Evolutionary conservation across 2,113 vertebrate genomes (phyloP).

Genomic region (Eurystomus gularis): DNA sequence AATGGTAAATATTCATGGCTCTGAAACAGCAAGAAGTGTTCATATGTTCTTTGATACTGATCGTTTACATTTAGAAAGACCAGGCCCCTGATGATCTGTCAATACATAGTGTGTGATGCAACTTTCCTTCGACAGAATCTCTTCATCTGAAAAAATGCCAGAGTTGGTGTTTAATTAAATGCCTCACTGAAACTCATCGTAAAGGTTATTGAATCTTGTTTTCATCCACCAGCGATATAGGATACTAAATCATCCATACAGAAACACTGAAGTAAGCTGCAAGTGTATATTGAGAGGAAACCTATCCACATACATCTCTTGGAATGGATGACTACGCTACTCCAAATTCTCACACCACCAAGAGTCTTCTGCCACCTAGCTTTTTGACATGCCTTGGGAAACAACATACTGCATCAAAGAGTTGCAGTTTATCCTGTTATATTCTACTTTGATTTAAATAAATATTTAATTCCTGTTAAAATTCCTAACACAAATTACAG

Average conservation of each 20-base stretch:
- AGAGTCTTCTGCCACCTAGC: background rate
- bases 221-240: background rate
- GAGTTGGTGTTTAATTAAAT: conserved; percentile 10
- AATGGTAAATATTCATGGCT: background rate
- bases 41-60: background rate
- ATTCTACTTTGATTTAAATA: background rate
- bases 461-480: background rate
- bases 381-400: background rate
- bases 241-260: background rate
- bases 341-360: background rate
- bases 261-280: background rate
- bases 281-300: background rate
- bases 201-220: background rate
- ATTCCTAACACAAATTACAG: background rate
- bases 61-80: background rate
- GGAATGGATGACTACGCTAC: background rate
- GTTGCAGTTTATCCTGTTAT: background rate
- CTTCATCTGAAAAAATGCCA: background rate
- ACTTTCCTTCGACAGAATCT: background rate
- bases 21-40: background rate
- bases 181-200: background rate
- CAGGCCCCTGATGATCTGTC: background rate
- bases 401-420: background rate
- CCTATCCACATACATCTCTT: fast-evolving
- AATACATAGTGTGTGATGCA: background rate